Base-by-base conservation (phyloP, 92 coral and sea anemone genomes). In the Bergia sp. region DNA sequence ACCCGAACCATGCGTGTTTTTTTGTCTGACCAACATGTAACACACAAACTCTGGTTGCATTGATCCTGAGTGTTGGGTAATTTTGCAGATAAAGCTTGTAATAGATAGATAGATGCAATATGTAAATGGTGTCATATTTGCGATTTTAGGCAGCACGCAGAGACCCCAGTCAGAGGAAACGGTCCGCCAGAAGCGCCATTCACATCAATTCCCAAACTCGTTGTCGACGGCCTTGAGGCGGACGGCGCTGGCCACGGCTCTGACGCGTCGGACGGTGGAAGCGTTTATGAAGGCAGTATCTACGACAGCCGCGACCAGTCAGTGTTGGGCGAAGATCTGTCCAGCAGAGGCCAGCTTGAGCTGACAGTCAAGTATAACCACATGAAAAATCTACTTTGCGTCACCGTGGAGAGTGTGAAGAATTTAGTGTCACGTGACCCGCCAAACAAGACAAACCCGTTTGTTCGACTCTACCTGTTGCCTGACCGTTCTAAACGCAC, bases 401-500 rank as follows among this genome's bases (percentile, higher is more conserved):
- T 96, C 65, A 92, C 91, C 2, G 97, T 96, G 47, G 90, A 94
- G 13, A 91, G 96, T 81, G 95, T 93, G 18, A 89, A 90, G 44
- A 86, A 91, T n/a, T 89, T 96, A 7, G 91, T 89, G 6, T 89
- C 98, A 36, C 95, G 90, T 86, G 98, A 96, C 79, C 82, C 97
- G 29, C 89, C 94, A 40, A 79, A 64, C 89, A 95, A 94, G 94
- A 95, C 97, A 73, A 95, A 94, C 91, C 99, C 99, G 66, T 93
- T 95, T 79, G 98, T 96, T 67, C 93, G 99, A 66, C 83, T 96
- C 91, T 96, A 96, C 90, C 89, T 96, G 87, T 85, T 96, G n/a
- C 99, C 99, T 38, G 98, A 95, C 82, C 96, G 97, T 79, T 92
- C 97, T 85, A 96, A 96, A 94, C 95, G 95, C 84, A 92, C 96